Evolutionary conservation across 2,113 vertebrate species (phyloP).

Genomic region (Petroica traversi): DNA sequence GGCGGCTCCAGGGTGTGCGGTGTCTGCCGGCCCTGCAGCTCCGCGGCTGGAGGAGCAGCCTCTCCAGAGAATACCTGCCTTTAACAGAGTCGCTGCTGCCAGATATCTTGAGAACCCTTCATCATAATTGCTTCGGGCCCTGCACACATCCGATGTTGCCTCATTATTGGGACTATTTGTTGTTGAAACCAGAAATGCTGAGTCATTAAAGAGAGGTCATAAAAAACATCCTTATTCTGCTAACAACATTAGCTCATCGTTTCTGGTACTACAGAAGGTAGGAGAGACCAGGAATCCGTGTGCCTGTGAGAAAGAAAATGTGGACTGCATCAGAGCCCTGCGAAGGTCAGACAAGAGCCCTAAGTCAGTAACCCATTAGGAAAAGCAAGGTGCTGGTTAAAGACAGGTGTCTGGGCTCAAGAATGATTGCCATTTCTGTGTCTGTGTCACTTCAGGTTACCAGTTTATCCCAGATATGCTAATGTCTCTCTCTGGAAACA

Average conservation of each 20-base stretch:
- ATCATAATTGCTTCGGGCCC: neutral
- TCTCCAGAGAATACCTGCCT: neutral
- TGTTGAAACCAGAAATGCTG: neutral
- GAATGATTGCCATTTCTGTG: neutral
- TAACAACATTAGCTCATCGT: slow-evolving; percentile 18
- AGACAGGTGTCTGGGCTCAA: neutral
- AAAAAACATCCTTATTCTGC: neutral
- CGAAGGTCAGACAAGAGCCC: neutral
- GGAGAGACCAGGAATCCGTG: neutral
- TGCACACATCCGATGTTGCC: neutral
- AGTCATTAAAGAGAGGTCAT: slow-evolving; percentile 43
- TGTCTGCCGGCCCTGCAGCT: neutral
- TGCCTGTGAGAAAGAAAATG: neutral
- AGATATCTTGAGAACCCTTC: neutral
- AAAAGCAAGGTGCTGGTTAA: neutral
- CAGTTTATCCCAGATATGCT: neutral
- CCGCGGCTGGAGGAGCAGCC: neutral
- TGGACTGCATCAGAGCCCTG: neutral
- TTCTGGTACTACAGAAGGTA: neutral
- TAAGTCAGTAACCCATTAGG: neutral
- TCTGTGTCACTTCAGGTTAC: neutral
- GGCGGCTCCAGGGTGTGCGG: rapidly evolving
- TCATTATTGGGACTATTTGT: neutral
- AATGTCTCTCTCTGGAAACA: neutral
- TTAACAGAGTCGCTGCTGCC: neutral